Base-by-base conservation (phyloP, 2,113 vertebrate genomes). In the Trochalopteron elliotii region DNA sequence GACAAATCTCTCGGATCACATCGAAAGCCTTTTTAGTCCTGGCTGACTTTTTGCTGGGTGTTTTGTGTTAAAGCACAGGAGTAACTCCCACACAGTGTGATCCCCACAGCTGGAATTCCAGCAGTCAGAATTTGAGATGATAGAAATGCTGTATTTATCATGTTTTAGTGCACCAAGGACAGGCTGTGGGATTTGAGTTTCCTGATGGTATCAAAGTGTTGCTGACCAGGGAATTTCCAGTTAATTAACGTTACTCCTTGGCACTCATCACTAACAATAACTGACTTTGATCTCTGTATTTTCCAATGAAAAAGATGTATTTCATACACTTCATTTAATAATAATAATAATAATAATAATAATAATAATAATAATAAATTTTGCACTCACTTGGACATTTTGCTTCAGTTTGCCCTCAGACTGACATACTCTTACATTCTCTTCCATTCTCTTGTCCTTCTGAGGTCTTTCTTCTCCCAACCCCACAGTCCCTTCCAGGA, bases 401-500 rank as follows among this genome's bases (percentile, higher is more conserved):
- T 63, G 40, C 45, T 65, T 53, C 5, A 44, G 68, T 81, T 79
- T 63, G 3, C 50, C 39, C n/a, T 17, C 44, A 50, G 44, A 60
- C 37, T 31, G 56, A 35, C 12, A 27, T 6, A 11, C 14, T 74
- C n/a, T 33, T 55, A 52, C 24, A 27, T 12, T 17, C 33, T 84
- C 23, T n/a, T 56, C 5, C 14, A 27, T 74, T 64, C 23, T 74
- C 15, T 22, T 84, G 50, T 27, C 56, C 40, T 27, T 52, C 55
- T 77, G 33, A 39, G 0, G 0, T 42, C 27, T 82, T 81, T 64
- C 39, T 39, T 69, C 40, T 60, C 50, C 31, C 74, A 55, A 1
- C 11, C 7, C 33, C 0, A 0, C 7, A 12, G 15, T 33, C 37
- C 31, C 23, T 78, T 52, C 47, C 28, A 71, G 53, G 40, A 76